Evolutionary conservation across 2,797 vertebrate species (phyloP).

Genomic region (Liparis tanakae): DNA sequence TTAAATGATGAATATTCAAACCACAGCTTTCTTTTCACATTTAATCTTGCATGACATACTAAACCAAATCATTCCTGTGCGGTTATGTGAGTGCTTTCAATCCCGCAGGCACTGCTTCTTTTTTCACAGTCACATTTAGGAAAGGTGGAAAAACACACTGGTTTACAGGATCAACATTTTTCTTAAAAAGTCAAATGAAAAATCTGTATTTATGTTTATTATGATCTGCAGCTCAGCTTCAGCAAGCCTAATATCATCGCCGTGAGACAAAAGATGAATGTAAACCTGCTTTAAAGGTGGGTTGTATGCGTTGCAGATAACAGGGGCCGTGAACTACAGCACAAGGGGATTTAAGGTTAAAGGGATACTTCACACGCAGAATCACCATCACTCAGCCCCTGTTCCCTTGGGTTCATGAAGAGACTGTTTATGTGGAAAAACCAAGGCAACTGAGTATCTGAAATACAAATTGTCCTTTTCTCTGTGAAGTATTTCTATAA

Average conservation of each 20-base stretch:
- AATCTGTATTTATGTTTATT: constrained; percentile 1
- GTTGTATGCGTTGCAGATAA: not conserved
- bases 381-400: not conserved
- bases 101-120: constrained; percentile 13
- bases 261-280: not conserved
- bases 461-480: not conserved
- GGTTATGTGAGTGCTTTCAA: constrained; percentile 2
- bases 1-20: constrained; percentile 36
- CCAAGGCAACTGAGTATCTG: not conserved
- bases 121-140: constrained; percentile 9
- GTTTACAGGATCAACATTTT: not conserved
- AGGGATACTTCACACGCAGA: not conserved
- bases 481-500: not conserved
- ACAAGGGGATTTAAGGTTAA: constrained; percentile 3
- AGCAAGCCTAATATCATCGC: not conserved
- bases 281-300: not conserved
- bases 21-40: constrained; percentile 13
- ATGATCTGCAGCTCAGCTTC: not conserved
- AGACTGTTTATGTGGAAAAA: no score
- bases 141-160: not conserved
- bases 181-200: not conserved
- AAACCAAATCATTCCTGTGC: constrained; percentile 5
- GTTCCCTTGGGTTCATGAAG: no score
- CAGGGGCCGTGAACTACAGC: not conserved
- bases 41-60: constrained; percentile 40